Base-by-base conservation (phyloP, 2,888 invertebrate species). In the Hybos culiciformis region DNA sequence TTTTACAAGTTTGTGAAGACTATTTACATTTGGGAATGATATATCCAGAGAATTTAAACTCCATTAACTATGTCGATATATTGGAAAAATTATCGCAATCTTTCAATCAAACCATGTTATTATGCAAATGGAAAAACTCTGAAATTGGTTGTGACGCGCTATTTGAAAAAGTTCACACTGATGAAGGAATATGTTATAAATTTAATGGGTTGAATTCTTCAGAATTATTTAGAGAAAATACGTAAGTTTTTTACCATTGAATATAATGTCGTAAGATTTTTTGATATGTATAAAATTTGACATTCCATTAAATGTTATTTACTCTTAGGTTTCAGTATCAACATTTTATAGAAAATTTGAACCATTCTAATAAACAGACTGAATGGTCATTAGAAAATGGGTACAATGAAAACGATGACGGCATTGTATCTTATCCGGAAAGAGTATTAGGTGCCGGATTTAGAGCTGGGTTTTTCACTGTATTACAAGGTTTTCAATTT, bases 381-480 rank as follows among this genome's bases (percentile, higher is more conserved):
- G 47, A 69, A 9, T 81, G 81, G 82, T 71, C 68, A 14, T 61
- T 81, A 46, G 78, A 80, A 53, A 60, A 63, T 1, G 81, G 81
- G 1, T 82, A 80, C 51, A 70, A 71, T 2, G 60, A 75, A 36
- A 72, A 76, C 45, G n/a, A n/a, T n/a, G n/a, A n/a, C n/a, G n/a
- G n/a, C n/a, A n/a, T n/a, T n/a, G n/a, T n/a, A n/a, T 77, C 80
- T 0, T 82, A 76, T 59, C 83, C 82, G 1, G 70, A 74, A 29
- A 67, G 82, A 51, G 81, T 80, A 7, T 58, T 75, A 59, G 74
- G 74, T 3, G 74, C 78, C 32, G 82, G 82, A 1, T 71, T 72
- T 1, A 71, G 74, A 54, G 75, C 77, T 36, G 80, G 81, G 2
- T 63, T 82, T 14, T 73, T 73, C 39, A 69, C 81, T 52, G 63